Evolutionary conservation across 2,113 vertebrate species (phyloP).

Genomic region (Ifrita kowaldi): DNA sequence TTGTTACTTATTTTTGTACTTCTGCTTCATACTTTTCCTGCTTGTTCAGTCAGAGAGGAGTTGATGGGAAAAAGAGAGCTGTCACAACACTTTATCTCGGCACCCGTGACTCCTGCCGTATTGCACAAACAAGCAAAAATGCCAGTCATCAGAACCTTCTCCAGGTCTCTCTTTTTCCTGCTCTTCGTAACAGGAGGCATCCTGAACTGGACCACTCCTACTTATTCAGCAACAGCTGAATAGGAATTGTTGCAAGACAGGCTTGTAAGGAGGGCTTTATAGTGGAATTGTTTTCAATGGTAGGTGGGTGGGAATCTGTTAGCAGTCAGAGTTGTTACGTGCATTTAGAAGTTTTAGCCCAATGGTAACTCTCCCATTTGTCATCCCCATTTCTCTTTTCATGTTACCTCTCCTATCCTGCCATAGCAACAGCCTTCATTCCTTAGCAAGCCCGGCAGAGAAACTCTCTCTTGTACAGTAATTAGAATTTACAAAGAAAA

Average conservation of each 20-base stretch:
- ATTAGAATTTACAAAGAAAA: not conserved
- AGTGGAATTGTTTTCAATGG: not conserved
- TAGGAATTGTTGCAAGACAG: not conserved
- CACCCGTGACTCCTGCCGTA: accelerated
- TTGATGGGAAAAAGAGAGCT: not conserved
- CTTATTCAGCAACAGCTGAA: not conserved
- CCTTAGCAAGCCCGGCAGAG: not conserved
- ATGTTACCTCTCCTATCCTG: not conserved
- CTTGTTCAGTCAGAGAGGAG: not conserved
- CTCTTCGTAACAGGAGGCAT: not conserved
- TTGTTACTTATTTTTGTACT: not conserved
- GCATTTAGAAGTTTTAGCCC: not conserved
- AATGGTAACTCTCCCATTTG: not conserved
- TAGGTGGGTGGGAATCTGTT: not conserved
- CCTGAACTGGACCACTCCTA: not conserved
- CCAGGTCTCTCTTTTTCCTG: not conserved
- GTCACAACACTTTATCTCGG: not conserved
- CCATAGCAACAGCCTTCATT: not conserved
- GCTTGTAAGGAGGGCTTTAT: accelerated
- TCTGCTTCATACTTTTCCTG: not conserved
- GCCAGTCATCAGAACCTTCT: not conserved
- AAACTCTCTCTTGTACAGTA: not conserved
- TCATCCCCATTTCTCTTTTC: not conserved
- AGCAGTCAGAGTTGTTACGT: not conserved
- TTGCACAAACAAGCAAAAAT: not conserved